Evolutionary conservation across 2,888 invertebrate genomes (phyloP), one percentile per base, ranked within the genome.

Genomic region (Hedychridium roseum): DNA sequence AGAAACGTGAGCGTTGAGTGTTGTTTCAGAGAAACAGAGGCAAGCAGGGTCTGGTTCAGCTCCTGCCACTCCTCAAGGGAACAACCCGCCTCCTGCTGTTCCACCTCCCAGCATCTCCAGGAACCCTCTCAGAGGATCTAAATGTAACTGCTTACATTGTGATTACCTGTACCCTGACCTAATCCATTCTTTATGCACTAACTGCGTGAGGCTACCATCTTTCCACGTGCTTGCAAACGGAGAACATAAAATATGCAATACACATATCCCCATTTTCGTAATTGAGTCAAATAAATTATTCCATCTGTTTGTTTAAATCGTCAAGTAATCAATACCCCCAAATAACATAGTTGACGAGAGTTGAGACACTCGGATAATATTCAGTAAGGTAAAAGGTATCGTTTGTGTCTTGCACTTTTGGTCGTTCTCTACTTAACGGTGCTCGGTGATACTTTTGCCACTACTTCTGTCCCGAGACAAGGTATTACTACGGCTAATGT

Each of bases 111-210:
- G 83, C 78, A 86, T 90, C 83, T 87, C 88, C 64, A 85, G 90
- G 73, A 89, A 89, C 79, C 88, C 89, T 67, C 85, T 91, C 72
- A 84, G 91, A 81, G 90, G 90, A 85, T 91, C 91, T 63, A 91
- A 91, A 84, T 91, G 87, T 87, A 87, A 87, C 82, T 80, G 76
- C 79, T 78, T 78, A 71, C 73, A 70, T 76, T 70, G 69, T 70
- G 62, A 64, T 68, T 71, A 68, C 54, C 68, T 59, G 40, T 61
- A 51, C 55, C 54, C 51, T 47, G 50, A 45, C 58, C 60, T 57
- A 42, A 49, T 45, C 58, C 53, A 43, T 36, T 21, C 45, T 51
- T 50, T 27, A 43, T 48, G 35, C 38, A 45, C 34, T 46, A 47
- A 47, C 43, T 51, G 28, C 44, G 28, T 43, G 38, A 48, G 45